Conservation (phyloP, 1,140 invertebrate species). For the Zaprionus lachaisei region DNA sequence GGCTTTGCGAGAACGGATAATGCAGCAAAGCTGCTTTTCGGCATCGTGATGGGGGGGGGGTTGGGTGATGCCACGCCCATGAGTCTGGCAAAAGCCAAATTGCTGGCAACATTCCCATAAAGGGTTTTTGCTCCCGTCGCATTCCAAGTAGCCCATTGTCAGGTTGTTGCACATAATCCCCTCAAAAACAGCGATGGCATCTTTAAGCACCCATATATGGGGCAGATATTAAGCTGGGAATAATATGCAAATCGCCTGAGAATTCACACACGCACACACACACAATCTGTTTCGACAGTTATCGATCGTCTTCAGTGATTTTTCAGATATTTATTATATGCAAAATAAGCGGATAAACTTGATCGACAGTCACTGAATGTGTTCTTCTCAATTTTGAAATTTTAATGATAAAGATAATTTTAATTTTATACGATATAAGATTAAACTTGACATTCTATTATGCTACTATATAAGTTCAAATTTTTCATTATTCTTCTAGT, state of each 20-base stretch:
- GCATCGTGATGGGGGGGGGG: conserved; percentile 33
- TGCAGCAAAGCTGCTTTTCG: conserved; percentile 61
- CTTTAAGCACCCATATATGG: not conserved
- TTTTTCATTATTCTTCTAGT: not conserved
- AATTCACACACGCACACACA: not conserved
- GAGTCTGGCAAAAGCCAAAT: conserved; percentile 24
- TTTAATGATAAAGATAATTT: not conserved
- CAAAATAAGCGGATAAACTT: not conserved
- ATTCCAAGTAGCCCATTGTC: conserved; percentile 6
- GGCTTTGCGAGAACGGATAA: conserved; percentile 61
- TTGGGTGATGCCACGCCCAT: conserved; percentile 27
- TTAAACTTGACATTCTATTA: not conserved
- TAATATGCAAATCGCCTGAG: not conserved
- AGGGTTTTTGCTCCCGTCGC: not conserved
- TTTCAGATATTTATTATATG: not conserved
- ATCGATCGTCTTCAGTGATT: not conserved
- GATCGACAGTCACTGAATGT: not conserved
- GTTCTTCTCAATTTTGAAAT: not conserved
- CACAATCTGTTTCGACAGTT: not conserved
- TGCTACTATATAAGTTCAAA: not conserved
- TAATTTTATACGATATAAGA: not conserved
- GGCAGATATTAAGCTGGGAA: not conserved
- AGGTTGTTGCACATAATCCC: conserved; percentile 20
- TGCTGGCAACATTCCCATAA: conserved; percentile 14
- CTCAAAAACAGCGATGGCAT: not conserved